Percentiles rank a stretch among this genome's conserved stretches.
These are phyloP conservation scores for Tanytarsus gracilentus DNA, from an alignment of 2,888 invertebrate species.

Conservation along the genomic window DNA sequence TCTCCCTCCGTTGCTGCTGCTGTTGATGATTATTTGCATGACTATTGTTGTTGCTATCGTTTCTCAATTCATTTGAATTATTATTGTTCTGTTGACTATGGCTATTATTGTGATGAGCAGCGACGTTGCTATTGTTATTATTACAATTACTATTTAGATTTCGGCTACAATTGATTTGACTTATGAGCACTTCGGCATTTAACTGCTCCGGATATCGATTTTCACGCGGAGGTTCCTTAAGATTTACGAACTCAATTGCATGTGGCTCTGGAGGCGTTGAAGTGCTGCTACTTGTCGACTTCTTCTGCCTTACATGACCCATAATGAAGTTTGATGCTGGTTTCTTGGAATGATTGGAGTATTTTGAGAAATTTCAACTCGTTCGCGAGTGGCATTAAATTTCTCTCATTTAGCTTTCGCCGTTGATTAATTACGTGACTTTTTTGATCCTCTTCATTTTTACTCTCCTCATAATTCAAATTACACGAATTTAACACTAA, in stretches of 20 bases:
- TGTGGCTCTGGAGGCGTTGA: slow-evolving; percentile 18
- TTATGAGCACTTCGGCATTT: slow-evolving; percentile 22
- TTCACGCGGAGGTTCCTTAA: background rate
- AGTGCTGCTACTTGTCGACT: slow-evolving; percentile 22
- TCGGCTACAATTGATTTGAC: slow-evolving; percentile 20
- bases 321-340: slow-evolving; percentile 10
- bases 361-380: too few relatives aligned
- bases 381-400: too few relatives aligned
- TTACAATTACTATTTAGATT: slow-evolving; percentile 4
- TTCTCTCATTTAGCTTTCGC: too few relatives aligned
- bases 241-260: background rate
- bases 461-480: too few relatives aligned
- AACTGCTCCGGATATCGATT: slow-evolving; percentile 17
- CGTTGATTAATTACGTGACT: too few relatives aligned
- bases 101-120: too few relatives aligned
- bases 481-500: too few relatives aligned
- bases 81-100: too few relatives aligned
- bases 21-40: background rate
- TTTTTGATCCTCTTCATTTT: too few relatives aligned
- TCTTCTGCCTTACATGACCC: slow-evolving; percentile 27
- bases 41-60: background rate
- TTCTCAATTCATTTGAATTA: background rate
- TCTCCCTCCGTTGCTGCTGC: background rate
- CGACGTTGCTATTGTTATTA: slow-evolving; percentile 10
- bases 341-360: too few relatives aligned